phyloP scores from a whole-genome alignment of 2,888 invertebrate genomes.

The Steinernema hermaphroditum region DNA sequence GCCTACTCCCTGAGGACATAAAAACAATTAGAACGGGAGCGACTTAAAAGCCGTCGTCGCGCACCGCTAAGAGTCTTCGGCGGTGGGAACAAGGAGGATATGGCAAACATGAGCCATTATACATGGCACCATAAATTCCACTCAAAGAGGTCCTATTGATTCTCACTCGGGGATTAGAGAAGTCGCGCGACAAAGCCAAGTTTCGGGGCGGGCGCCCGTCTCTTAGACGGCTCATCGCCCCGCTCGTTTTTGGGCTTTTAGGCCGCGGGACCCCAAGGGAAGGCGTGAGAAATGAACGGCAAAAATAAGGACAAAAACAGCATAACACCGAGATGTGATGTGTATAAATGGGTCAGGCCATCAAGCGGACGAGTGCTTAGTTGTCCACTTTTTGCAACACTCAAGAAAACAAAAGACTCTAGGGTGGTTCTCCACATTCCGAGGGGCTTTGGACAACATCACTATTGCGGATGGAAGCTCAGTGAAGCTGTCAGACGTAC shows the following conservation, averaged over 20 bases:
- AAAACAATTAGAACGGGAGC: slow-evolving; percentile 12
- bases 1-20: slow-evolving; percentile 8
- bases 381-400: not conserved
- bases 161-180: slow-evolving; percentile 19
- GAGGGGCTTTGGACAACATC: not conserved
- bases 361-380: not conserved
- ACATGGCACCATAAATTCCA: slow-evolving; percentile 18
- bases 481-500: not conserved
- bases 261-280: not conserved
- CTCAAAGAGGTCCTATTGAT: slow-evolving; percentile 23
- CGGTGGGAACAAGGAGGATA: slow-evolving; percentile 21
- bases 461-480: not conserved
- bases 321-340: not conserved
- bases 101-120: slow-evolving; percentile 24
- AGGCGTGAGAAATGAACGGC: not conserved
- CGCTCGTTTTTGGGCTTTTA: not conserved
- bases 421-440: not conserved
- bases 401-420: too few relatives aligned
- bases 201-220: not conserved
- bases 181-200: slow-evolving; percentile 3
- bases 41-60: not conserved
- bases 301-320: slow-evolving; percentile 2
- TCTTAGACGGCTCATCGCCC: not conserved
- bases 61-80: not conserved
- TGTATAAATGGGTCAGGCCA: not conserved